These are phyloP conservation scores for Calonectris borealis DNA, from an alignment of 2,113 vertebrate species.

Conservation along the genomic window DNA sequence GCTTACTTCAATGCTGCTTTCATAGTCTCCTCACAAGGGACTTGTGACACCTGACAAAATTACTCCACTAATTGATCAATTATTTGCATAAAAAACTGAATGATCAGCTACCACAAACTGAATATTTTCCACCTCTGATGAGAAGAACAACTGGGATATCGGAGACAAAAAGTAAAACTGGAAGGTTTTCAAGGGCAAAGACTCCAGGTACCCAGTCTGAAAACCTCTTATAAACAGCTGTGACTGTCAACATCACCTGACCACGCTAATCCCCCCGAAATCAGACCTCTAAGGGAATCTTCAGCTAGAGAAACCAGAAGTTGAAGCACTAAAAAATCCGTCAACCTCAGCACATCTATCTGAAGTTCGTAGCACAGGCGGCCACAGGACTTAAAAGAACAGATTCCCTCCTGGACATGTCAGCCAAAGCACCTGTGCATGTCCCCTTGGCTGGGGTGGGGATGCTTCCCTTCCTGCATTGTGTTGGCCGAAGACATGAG, in stretches of 20 bases:
- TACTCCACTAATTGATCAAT: neutral
- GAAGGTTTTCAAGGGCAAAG: neutral
- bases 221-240: neutral
- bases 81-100: neutral
- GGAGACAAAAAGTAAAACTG: neutral
- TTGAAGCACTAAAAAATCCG: neutral
- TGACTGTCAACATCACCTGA: neutral
- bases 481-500: rapidly evolving
- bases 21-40: neutral
- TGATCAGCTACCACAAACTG: neutral
- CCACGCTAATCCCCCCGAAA: rapidly evolving
- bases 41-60: neutral
- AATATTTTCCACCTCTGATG: neutral
- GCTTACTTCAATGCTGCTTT: neutral
- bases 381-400: neutral
- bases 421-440: rapidly evolving
- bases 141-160: neutral
- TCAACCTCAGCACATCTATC: neutral
- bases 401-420: rapidly evolving
- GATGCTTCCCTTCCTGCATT: rapidly evolving
- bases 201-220: neutral
- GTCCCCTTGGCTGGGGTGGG: rapidly evolving
- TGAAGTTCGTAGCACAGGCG: neutral
- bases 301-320: neutral
- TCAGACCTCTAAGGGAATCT: neutral